Percentiles rank a stretch among this genome's conserved stretches.
These are phyloP conservation scores for Drosophila kurseongensis DNA, from an alignment of 1,140 invertebrate genomes.

Conservation along the genomic window DNA sequence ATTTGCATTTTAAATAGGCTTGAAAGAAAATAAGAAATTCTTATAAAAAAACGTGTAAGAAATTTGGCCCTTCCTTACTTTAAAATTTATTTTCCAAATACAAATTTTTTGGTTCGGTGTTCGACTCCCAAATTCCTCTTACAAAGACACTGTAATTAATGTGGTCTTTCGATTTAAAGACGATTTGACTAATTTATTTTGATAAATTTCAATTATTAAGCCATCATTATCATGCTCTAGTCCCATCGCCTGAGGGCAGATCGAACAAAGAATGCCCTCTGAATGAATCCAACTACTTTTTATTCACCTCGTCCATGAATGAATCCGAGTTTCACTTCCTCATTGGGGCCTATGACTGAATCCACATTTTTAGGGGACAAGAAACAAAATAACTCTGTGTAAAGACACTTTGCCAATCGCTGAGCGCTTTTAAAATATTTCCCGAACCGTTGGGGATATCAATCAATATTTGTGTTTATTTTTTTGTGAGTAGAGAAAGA, in stretches of 20 bases:
- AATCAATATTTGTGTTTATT: constrained; percentile 39
- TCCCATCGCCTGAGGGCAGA: constrained; percentile 9
- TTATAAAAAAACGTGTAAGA: no score
- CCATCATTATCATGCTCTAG: constrained; percentile 44
- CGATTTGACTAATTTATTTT: constrained; percentile 72
- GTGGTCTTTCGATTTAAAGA: constrained; percentile 65
- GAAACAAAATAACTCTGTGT: constrained; percentile 8
- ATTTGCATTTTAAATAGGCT: no score
- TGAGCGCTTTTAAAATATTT: constrained; percentile 41
- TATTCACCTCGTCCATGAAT: constrained; percentile 42
- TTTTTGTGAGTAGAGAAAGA: constrained; percentile 8
- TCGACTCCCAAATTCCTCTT: constrained; percentile 34
- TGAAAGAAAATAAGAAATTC: no score
- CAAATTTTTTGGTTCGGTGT: no score
- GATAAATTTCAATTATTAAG: constrained; percentile 80
- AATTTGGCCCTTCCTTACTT: no score
- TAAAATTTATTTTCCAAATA: no score
- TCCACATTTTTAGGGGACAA: constrained; percentile 5
- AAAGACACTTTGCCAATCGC: constrained; percentile 22
- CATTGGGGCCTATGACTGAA: constrained; percentile 15
- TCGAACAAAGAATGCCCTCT: constrained; percentile 22
- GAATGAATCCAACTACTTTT: constrained; percentile 48
- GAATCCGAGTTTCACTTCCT: constrained; percentile 45
- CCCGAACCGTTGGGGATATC: constrained; percentile 32
- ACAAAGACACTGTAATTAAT: constrained; percentile 69